Evolutionary conservation across 1,140 invertebrate species (phyloP), one percentile per base, ranked within the genome.

Genomic region (Periplaneta americana): DNA sequence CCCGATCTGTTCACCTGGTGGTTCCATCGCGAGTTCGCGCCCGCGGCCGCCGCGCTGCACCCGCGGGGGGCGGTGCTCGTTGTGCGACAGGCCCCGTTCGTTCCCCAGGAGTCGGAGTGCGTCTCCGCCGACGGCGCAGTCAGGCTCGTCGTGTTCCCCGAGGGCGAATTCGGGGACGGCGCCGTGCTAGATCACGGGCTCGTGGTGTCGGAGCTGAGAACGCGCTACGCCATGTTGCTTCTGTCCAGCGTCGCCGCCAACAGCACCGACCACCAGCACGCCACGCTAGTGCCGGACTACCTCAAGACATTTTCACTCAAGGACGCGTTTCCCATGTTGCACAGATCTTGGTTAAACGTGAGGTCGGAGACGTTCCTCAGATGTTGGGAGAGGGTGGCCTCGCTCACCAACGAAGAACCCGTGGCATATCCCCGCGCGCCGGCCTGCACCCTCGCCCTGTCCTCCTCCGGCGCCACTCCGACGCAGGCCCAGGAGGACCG

Each of bases 1-100:
- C 85, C 88, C 0, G 89, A 90, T 80, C 85, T 91, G 2, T 91
- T 91, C 37, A 85, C 88, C 9, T 91, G 90, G 90, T 91, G 90
- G 90, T 90, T 91, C 74, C 89, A 88, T 34, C 86, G 86, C 5
- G 90, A 91, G 81, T 91, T 91, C 81, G 89, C 88, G 0, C 88
- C 89, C 0, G 89, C 89, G 0, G 90, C 89, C 0, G 86, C 89
- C 80, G 87, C 90, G 6, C 87, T 91, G 83, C 89, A 91, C 80
- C 84, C 87, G 9, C 89, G 89, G 0, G 90, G 88, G 0, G 80
- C 76, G 28, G 83, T 90, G 6, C 83, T 91, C 5, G 87, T 91
- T 0, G 88, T 87, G 0, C 88, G 90, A 82, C 84, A 84, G 31
- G 86, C 87, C 0, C 87, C 88, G 32, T 90, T 89, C 36, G 81